Percentiles rank a stretch among this genome's conserved stretches.
Evolutionary conservation across 2,888 invertebrate species (phyloP).

Genomic region (Synergus itoensis): DNA sequence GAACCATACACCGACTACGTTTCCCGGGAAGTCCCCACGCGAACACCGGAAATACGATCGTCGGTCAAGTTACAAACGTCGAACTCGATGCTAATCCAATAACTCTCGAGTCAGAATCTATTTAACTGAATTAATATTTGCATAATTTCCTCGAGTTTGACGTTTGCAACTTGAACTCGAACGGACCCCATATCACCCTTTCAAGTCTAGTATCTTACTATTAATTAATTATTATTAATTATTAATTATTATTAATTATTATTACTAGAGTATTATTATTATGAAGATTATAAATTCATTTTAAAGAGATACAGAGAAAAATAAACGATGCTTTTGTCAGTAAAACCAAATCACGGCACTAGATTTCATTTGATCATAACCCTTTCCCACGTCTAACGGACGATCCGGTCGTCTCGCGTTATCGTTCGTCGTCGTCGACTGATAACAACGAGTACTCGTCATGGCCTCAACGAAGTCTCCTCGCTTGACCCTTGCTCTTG

Average conservation of each 20-base stretch:
- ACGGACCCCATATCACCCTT: conserved; percentile 70
- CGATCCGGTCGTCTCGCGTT: conserved; percentile 40
- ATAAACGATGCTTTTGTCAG: conserved; percentile 78
- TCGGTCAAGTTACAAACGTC: conserved; percentile 64
- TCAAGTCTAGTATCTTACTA: conserved; percentile 68
- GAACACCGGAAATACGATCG: conserved; percentile 56
- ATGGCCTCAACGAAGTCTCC: conserved; percentile 52
- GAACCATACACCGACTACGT: conserved; percentile 64
- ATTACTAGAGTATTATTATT: conserved; percentile 74
- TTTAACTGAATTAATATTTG: neutral
- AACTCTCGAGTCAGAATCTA: neutral
- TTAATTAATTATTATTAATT: conserved; percentile 66
- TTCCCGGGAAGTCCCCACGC: conserved; percentile 49
- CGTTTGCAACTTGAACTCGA: conserved; percentile 73
- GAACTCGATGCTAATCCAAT: conserved; percentile 44
- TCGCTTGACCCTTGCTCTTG: conserved; percentile 67
- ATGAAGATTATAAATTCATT: conserved; percentile 77
- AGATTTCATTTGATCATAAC: conserved; percentile 55
- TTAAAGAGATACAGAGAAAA: conserved; percentile 73
- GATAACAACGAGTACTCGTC: conserved; percentile 26
- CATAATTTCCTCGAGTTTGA: conserved; percentile 50
- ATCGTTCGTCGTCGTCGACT: conserved; percentile 31
- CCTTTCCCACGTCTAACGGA: conserved; percentile 49
- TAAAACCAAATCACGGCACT: conserved; percentile 67
- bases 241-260: conserved; percentile 66